Evolutionary conservation across 2,797 vertebrate species (phyloP), one percentile per base, ranked within the genome.

Genomic region (Gila robusta): DNA sequence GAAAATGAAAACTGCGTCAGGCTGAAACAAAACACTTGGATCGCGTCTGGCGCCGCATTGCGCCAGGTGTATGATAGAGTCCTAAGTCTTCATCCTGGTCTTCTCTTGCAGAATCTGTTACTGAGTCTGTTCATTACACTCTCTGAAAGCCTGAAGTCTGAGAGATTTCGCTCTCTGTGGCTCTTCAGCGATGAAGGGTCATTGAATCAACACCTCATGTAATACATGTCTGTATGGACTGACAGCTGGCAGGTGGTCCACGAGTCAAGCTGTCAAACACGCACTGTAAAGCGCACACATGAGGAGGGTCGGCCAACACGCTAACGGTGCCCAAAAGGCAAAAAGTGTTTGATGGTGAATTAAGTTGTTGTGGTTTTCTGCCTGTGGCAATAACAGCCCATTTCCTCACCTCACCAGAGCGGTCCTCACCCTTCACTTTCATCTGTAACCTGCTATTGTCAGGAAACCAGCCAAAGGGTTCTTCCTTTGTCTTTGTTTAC

Each of bases 401-500:
- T 88, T 88, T 90, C 87, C 88, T 92, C 89, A 89, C 90, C n/a
- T 32, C 26, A 6, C 56, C 88, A 87, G 78, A 91, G 59, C 85
- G 85, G 83, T 88, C 64, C 62, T 77, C 88, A 74, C 44, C 52
- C 59, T 79, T 80, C n/a, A 64, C 74, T 80, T 39, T 49, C 73
- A 54, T 72, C 49, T 85, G 35, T 79, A 78, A 69, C 85, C 66
- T 80, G 59, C 21, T 77, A 21, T 72, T 82, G 81, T 84, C 47
- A 44, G 81, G 89, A 78, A 90, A 87, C 76, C n/a, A 59, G 79
- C 82, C 69, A 47, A 83, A 86, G 90, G 86, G 21, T 73, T 39
- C 87, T 54, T 85, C 80, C 88, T 89, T 88, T 92, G 88, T 88
- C 71, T 87, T 71, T 94, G 90, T 94, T 94, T 93, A 91, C 86